Evolutionary conservation across 2,888 invertebrate species (phyloP), one percentile per base, ranked within the genome.

Genomic region (Drosophila hamatofila): DNA sequence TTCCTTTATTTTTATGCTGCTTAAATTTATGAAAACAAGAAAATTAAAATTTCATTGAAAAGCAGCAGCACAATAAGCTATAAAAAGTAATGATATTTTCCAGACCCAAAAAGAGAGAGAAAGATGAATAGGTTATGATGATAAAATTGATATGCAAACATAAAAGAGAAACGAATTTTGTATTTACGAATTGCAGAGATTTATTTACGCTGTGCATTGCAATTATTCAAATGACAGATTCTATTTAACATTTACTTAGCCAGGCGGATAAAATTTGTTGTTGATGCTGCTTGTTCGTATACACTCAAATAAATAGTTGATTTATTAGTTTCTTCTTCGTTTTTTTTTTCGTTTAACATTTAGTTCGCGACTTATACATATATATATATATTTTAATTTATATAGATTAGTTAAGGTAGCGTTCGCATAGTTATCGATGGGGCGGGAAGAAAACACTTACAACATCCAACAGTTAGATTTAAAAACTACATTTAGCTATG

Each of bases 231-330:
- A 54, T 60, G 57, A 44, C 30, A 49, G 25, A 11, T n/a, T n/a
- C 39, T 8, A 14, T 55, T 55, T 55, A 27, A 55, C 54, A 54
- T 18, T 37, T 39, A 54, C 25, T 37, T 52, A 23, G 25, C n/a
- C 54, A 25, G 54, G 39, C 37, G 25, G 25, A 39, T 54, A 54
- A 54, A 37, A 23, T 54, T 6, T 12, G 48, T 3, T 5, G 57
- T 30, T 30, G 9, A 30, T 30, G 30, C 30, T 30, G 30, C 30
- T 8, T 2, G n/a, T 51, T 69, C 64, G 55, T 51, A 72, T 89
- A 83, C 84, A 87, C 80, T 72, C 81, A 83, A 79, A 73, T 83
- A 89, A 88, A 79, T 83, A 79, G 60, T 66, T 54, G 59, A 67
- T 84, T 83, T 89, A 89, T 89, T 89, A 55, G 56, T 55, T 72